A percentile compares a stretch with the other conserved stretches of the same genome.
These are phyloP conservation scores for Bujurquina vittata DNA, from an alignment of 2,113 vertebrate genomes.

Conservation along the genomic window DNA sequence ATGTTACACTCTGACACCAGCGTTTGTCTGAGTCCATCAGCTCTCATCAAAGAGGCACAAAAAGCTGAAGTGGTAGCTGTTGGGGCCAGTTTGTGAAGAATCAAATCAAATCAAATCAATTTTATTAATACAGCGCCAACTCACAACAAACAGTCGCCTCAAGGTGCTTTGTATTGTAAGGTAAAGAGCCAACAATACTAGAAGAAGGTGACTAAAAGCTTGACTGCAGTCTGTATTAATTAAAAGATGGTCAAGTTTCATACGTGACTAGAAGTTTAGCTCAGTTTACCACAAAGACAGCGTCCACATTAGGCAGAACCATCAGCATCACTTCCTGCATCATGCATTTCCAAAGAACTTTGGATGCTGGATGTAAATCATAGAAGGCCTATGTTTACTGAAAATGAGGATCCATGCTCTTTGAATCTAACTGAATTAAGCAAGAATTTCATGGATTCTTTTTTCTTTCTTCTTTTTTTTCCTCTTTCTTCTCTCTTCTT, in stretches of 20 bases:
- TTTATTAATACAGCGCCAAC: too few species aligned
- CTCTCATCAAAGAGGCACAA: background rate
- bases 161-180: too few species aligned
- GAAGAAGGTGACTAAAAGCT: too few species aligned
- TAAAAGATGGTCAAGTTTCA: too few species aligned
- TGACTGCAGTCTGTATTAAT: too few species aligned
- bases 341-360: background rate
- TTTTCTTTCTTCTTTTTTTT: too few species aligned
- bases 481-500: too few species aligned
- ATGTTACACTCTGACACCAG: background rate
- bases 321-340: background rate
- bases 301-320: accelerated
- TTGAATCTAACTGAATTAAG: too few species aligned
- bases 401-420: background rate
- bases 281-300: background rate
- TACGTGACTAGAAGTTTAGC: background rate
- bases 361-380: background rate
- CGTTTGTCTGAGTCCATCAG: background rate
- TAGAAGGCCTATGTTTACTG: background rate
- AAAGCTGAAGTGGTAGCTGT: background rate
- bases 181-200: too few species aligned
- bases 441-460: too few species aligned
- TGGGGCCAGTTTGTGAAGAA: background rate
- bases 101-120: too few species aligned
- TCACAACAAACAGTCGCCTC: too few species aligned